Evolutionary conservation across 1,140 invertebrate genomes (phyloP).

Genomic region (Leguminivora glycinivorella): DNA sequence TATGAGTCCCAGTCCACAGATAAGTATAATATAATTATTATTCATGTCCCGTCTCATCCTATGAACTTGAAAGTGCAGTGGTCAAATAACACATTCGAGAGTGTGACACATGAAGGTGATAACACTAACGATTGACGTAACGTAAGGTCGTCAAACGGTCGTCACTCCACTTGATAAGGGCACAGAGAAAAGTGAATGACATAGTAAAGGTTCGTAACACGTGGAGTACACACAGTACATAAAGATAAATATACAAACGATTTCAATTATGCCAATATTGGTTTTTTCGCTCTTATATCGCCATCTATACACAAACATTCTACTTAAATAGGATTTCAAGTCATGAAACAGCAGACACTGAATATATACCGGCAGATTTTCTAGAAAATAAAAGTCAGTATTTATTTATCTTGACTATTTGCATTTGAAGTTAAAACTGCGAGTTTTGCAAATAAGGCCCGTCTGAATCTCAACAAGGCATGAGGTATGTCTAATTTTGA

Average conservation of each 20-base stretch:
- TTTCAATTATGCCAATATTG: too few relatives aligned
- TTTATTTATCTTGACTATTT: neutral
- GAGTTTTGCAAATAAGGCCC: neutral
- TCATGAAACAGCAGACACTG: neutral
- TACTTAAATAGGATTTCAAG: neutral
- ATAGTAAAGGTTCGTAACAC: neutral
- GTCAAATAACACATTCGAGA: neutral
- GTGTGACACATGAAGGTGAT: neutral
- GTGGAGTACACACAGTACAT: neutral
- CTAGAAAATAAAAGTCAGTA: neutral
- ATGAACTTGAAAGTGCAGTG: neutral
- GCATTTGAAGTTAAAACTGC: neutral
- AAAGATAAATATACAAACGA: neutral
- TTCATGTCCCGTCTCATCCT: too few relatives aligned
- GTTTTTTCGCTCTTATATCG: too few relatives aligned
- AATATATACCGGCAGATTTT: neutral
- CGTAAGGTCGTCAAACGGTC: conserved; percentile 3
- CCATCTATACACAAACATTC: neutral
- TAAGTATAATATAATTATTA: too few relatives aligned
- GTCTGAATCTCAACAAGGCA: neutral
- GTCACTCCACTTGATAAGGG: neutral
- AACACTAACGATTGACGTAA: neutral
- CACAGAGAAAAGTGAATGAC: neutral
- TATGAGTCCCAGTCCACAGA: too few relatives aligned
- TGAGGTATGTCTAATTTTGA: conserved; percentile 19